Conservation (phyloP, 2,797 vertebrate genomes). For the Argya squamiceps region DNA sequence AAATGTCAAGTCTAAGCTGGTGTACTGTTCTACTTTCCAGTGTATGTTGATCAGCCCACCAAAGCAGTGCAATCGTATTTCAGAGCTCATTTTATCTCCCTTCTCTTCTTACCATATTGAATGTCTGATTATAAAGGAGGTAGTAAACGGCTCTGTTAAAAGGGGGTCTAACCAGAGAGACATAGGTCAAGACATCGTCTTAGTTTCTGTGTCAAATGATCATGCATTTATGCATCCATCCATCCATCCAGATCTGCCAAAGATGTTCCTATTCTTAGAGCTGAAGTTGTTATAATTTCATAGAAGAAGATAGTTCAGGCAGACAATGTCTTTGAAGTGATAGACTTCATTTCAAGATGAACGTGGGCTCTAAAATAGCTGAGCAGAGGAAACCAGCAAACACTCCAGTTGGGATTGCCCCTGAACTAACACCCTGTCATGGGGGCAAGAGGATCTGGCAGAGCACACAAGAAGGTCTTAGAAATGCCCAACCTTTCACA, state of each 20-base stretch:
- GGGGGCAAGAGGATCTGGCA: neutral
- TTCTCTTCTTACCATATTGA: constrained; percentile 48
- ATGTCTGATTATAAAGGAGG: neutral
- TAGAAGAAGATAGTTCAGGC: neutral
- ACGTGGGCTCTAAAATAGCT: neutral
- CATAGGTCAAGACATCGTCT: neutral
- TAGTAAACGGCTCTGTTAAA: constrained; percentile 19
- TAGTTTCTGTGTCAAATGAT: neutral
- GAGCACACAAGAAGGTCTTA: neutral
- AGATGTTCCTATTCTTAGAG: neutral
- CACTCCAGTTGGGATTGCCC: neutral
- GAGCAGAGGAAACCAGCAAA: neutral
- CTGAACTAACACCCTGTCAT: neutral
- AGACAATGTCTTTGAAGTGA: neutral
- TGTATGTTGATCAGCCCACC: neutral
- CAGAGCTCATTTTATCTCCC: constrained; percentile 19
- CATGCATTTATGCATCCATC: neutral
- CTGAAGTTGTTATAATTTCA: neutral
- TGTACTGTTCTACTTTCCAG: neutral
- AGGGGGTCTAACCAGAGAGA: neutral
- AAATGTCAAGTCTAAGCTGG: neutral
- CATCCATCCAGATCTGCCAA: neutral
- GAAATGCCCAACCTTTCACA: neutral
- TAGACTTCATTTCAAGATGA: neutral
- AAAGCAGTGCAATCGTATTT: constrained; percentile 17